Percentiles rank a stretch among this genome's conserved stretches.
Evolutionary conservation across 2,888 invertebrate species (phyloP).

Genomic region (Neria commutata): DNA sequence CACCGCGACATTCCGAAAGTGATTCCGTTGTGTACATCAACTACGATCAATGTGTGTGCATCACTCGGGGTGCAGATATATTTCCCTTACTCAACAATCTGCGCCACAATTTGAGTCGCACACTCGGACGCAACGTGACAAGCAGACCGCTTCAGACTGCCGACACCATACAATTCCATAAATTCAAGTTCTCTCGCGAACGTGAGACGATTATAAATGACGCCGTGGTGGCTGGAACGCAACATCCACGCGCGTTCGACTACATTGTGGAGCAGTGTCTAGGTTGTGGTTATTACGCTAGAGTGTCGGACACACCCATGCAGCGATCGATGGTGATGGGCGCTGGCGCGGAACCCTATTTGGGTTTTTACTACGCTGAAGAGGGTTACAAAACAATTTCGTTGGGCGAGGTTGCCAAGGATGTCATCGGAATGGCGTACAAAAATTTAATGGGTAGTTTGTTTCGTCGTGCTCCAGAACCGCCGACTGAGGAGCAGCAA

Average conservation of each 20-base stretch:
- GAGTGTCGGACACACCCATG: constrained; percentile 76
- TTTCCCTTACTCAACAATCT: constrained; percentile 77
- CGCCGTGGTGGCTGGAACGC: constrained; percentile 74
- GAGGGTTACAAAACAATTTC: constrained; percentile 85
- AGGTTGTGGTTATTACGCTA: constrained; percentile 58
- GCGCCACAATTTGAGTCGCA: constrained; percentile 71
- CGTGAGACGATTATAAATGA: constrained; percentile 75
- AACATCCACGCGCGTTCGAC: constrained; percentile 74
- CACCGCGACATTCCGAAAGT: constrained; percentile 48
- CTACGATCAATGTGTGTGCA: constrained; percentile 73
- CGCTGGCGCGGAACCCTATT: constrained; percentile 81
- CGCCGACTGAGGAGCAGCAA: constrained; percentile 48
- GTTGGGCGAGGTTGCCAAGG: constrained; percentile 89
- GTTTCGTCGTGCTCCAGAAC: constrained; percentile 58
- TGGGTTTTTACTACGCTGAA: constrained; percentile 87
- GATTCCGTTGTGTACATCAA: constrained; percentile 58
- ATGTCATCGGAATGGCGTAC: constrained; percentile 73
- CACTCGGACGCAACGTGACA: constrained; percentile 27
- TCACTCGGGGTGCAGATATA: constrained; percentile 75
- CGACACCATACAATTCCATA: constrained; percentile 73
- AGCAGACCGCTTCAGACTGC: constrained; percentile 33
- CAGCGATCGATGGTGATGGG: constrained; percentile 78
- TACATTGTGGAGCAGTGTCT: constrained; percentile 71
- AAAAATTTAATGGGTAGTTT: constrained; percentile 79
- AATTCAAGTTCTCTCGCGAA: constrained; percentile 85